phyloP scores from a whole-genome alignment of 1,140 invertebrate species.

The Cyclina sinensis region DNA sequence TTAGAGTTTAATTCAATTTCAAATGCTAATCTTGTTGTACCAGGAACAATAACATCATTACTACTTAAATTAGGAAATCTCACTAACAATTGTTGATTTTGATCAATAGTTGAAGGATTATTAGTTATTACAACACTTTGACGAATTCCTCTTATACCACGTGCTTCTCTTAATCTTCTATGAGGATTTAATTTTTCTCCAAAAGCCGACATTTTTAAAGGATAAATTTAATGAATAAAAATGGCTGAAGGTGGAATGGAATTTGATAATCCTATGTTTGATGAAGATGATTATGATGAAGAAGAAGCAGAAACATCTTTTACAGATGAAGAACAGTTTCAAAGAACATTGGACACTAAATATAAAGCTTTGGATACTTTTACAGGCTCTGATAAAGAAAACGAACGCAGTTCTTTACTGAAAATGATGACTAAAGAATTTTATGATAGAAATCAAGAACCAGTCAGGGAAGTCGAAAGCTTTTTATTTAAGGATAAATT shows the following conservation, averaged over 20 bases:
- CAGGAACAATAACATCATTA: conserved; percentile 64
- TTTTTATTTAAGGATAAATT: conserved; percentile 14
- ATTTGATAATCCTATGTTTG: conserved; percentile 12
- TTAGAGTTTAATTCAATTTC: conserved; percentile 27
- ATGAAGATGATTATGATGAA: conserved; percentile 16
- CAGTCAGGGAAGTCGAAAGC: too few relatives aligned
- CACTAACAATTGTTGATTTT: conserved; percentile 59
- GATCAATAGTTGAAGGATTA: conserved; percentile 51
- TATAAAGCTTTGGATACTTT: conserved; percentile 29
- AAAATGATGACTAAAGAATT: conserved; percentile 11
- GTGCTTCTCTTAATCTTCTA: background rate
- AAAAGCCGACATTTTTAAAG: conserved; percentile 15
- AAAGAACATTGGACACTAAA: conserved; percentile 32
- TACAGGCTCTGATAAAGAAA: conserved; percentile 28
- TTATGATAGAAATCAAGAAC: conserved; percentile 44
- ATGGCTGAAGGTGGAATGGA: conserved; percentile 22
- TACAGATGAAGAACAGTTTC: conserved; percentile 29
- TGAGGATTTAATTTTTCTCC: conserved; percentile 32
- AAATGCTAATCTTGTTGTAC: conserved; percentile 52
- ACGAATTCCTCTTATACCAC: conserved; percentile 16
- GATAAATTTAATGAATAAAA: conserved; percentile 39
- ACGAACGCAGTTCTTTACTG: conserved; percentile 7
- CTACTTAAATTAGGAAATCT: conserved; percentile 63
- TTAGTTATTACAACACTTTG: conserved; percentile 56
- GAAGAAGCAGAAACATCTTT: background rate